phyloP scores from a whole-genome alignment of 2,888 invertebrate genomes.

The Athrips mouffetella region DNA sequence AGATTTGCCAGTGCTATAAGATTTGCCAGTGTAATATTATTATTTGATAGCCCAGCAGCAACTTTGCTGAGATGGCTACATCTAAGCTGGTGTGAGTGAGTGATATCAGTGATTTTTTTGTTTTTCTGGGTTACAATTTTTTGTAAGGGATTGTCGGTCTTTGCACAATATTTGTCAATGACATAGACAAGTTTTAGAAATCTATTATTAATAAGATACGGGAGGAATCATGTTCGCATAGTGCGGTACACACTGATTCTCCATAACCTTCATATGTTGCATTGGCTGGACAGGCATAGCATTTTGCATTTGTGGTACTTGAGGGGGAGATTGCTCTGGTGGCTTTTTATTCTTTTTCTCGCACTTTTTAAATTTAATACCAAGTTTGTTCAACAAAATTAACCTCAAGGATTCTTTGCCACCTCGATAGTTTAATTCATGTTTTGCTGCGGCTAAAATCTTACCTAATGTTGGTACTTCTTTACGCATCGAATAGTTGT shows the following conservation, averaged over 20 bases:
- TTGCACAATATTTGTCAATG: too few relatives aligned
- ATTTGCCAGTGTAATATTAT: too few relatives aligned
- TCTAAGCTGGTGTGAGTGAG: too few relatives aligned
- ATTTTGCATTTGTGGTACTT: conserved; percentile 32
- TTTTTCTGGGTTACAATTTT: too few relatives aligned
- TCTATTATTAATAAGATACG: conserved; percentile 53
- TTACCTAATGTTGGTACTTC: conserved; percentile 68
- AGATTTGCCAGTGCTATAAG: too few relatives aligned
- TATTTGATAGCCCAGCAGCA: too few relatives aligned
- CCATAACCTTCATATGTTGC: conserved; percentile 47
- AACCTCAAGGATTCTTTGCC: conserved; percentile 66
- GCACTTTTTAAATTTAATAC: conserved; percentile 71
- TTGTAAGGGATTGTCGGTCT: too few relatives aligned
- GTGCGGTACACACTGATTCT: conserved; percentile 52
- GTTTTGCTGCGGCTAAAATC: conserved; percentile 62
- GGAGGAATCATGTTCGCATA: conserved; percentile 65
- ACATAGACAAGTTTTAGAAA: too few relatives aligned
- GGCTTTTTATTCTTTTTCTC: conserved; percentile 70
- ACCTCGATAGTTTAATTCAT: conserved; percentile 62
- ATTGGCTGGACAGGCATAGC: conserved; percentile 36
- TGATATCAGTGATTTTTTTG: too few relatives aligned
- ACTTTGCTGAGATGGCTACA: too few relatives aligned
- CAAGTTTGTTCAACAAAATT: conserved; percentile 66
- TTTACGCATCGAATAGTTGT: conserved; percentile 61
- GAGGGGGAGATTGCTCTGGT: conserved; percentile 41